phyloP scores from a whole-genome alignment of 2,113 vertebrate genomes.

The Melanerpes aurifrons region DNA sequence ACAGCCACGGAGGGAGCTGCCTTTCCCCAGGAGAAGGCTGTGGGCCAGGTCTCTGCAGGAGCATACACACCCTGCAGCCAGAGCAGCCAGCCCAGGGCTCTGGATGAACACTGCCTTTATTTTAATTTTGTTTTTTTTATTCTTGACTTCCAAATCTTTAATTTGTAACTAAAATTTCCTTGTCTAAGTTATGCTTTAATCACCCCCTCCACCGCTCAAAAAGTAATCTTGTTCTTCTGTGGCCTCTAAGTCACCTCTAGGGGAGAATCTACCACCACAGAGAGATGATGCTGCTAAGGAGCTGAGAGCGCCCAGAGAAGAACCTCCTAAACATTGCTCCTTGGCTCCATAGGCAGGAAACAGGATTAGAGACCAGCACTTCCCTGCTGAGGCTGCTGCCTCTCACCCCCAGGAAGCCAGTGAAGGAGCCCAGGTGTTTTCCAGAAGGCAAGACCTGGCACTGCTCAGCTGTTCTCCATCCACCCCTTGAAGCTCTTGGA shows the following conservation, averaged over 20 bases:
- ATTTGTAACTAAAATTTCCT: neutral
- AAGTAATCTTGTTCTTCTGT: neutral
- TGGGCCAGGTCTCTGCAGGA: neutral
- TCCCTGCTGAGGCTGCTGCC: neutral
- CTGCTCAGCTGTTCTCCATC: neutral
- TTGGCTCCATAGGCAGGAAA: accelerated
- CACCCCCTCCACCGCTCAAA: neutral
- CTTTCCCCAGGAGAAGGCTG: neutral
- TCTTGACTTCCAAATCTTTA: neutral
- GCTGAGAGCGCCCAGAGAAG: neutral
- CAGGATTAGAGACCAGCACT: neutral
- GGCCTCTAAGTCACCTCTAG: neutral
- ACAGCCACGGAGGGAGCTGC: accelerated
- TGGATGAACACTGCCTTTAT: neutral
- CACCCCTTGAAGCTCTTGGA: neutral
- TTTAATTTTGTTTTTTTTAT: neutral
- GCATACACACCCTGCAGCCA: accelerated
- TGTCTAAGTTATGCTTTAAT: neutral
- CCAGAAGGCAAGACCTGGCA: neutral
- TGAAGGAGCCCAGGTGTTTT: neutral
- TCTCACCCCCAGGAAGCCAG: neutral
- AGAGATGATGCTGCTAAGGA: neutral
- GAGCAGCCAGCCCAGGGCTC: neutral
- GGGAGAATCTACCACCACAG: neutral
- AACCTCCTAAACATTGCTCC: neutral